phyloP scores from a whole-genome alignment of 2,888 invertebrate genomes.

The Athetis lepigone region DNA sequence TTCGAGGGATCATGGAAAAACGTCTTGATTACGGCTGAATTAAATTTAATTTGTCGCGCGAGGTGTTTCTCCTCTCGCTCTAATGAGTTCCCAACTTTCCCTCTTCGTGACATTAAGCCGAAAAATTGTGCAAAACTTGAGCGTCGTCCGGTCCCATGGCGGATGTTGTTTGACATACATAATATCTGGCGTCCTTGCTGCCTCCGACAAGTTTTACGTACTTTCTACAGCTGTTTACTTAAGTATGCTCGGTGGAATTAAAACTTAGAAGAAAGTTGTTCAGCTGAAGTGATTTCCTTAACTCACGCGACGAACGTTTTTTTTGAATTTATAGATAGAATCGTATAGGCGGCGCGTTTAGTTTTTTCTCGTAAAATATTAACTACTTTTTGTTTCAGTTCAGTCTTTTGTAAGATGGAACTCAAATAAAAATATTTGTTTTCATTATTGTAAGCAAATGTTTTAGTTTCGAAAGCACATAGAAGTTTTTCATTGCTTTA shows the following conservation, averaged over 20 bases:
- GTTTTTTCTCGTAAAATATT: slow-evolving; percentile 8
- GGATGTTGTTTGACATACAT: slow-evolving; percentile 73
- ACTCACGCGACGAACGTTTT: slow-evolving; percentile 50
- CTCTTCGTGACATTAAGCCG: slow-evolving; percentile 82
- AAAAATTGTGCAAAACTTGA: slow-evolving; percentile 82
- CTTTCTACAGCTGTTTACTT: slow-evolving; percentile 73
- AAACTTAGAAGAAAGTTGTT: slow-evolving; percentile 75
- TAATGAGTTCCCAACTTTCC: slow-evolving; percentile 85
- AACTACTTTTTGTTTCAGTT: slow-evolving; percentile 7
- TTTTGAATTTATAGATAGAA: slow-evolving; percentile 18
- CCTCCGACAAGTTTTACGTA: slow-evolving; percentile 67
- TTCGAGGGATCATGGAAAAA: slow-evolving; percentile 57
- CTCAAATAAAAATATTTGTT: neutral
- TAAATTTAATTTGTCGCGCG: slow-evolving; percentile 81
- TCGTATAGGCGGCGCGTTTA: slow-evolving; percentile 1
- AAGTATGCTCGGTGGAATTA: slow-evolving; percentile 77
- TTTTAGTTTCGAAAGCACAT: neutral
- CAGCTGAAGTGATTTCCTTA: slow-evolving; percentile 72
- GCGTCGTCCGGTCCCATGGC: slow-evolving; percentile 64
- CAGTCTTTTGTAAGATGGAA: neutral
- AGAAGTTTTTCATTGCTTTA: neutral
- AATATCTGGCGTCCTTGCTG: slow-evolving; percentile 64
- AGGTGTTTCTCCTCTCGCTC: slow-evolving; percentile 80
- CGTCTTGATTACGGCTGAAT: slow-evolving; percentile 67
- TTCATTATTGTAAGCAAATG: neutral